Evolutionary conservation across 2,888 invertebrate genomes (phyloP).

Genomic region (Melanostoma mellinum): DNA sequence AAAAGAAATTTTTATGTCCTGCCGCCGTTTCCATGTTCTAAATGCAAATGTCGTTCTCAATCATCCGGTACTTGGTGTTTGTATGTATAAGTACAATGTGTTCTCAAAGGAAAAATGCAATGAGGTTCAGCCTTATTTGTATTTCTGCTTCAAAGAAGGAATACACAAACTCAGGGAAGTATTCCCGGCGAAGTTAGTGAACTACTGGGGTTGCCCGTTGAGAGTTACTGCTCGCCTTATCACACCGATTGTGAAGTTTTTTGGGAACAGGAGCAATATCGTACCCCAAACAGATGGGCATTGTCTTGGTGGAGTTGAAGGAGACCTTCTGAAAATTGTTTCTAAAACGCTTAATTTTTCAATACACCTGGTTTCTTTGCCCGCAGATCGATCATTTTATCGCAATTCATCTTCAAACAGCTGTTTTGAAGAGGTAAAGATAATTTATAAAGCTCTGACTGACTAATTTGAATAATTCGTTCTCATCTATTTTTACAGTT

Average conservation of each 20-base stretch:
- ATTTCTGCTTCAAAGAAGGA: slow-evolving; percentile 74
- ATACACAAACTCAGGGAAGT: slow-evolving; percentile 61
- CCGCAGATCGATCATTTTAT: slow-evolving; percentile 68
- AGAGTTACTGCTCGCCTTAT: slow-evolving; percentile 74
- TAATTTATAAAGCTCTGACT: background rate
- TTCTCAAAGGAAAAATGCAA: slow-evolving; percentile 62
- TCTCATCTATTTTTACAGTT: slow-evolving; percentile 73
- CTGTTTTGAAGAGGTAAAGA: slow-evolving; percentile 75
- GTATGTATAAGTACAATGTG: slow-evolving; percentile 70
- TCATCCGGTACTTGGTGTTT: slow-evolving; percentile 42
- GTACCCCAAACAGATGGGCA: no score
- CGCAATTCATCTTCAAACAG: slow-evolving; percentile 72
- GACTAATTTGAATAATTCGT: no score
- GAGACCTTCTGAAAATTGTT: slow-evolving; percentile 75
- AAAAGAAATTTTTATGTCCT: slow-evolving; percentile 74
- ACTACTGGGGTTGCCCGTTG: slow-evolving; percentile 75
- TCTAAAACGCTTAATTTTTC: slow-evolving; percentile 75
- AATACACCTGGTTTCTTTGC: slow-evolving; percentile 73
- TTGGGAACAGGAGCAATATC: background rate
- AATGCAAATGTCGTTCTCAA: slow-evolving; percentile 76
- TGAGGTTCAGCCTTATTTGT: slow-evolving; percentile 55
- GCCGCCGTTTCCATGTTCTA: slow-evolving; percentile 74
- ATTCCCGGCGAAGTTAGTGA: slow-evolving; percentile 74
- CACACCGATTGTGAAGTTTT: slow-evolving; percentile 75
- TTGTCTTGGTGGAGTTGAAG: slow-evolving; percentile 77